Evolutionary conservation across 2,797 vertebrate genomes (phyloP).

Genomic region (Pseudocheirus occidentalis): DNA sequence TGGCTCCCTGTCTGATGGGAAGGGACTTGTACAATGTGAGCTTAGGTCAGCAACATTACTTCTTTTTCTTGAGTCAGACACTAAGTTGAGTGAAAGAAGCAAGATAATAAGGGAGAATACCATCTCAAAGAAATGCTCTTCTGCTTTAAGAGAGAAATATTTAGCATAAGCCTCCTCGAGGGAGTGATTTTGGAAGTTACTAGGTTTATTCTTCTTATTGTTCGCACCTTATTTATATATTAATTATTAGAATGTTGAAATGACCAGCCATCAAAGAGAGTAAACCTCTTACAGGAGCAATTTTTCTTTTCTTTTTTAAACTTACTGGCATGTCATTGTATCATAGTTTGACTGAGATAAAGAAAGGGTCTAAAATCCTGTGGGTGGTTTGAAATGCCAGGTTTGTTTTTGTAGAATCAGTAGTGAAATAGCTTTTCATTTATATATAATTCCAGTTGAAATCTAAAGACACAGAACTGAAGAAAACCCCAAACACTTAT

Average conservation of each 20-base stretch:
- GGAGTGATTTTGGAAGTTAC: constrained; percentile 48
- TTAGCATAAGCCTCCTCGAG: constrained; percentile 54
- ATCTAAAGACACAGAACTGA: constrained; percentile 58
- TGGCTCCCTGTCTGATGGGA: constrained; percentile 55
- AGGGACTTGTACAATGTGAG: constrained; percentile 46
- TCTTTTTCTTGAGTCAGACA: constrained; percentile 48
- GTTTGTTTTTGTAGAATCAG: constrained; percentile 73
- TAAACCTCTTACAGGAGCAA: constrained; percentile 41
- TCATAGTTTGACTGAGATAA: constrained; percentile 71
- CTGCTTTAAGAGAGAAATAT: constrained; percentile 58
- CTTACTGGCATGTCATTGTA: constrained; percentile 59
- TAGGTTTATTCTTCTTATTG: constrained; percentile 60
- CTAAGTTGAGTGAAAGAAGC: constrained; percentile 53
- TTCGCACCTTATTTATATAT: constrained; percentile 61
- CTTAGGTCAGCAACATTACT: not conserved
- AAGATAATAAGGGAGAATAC: constrained; percentile 34
- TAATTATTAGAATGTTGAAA: constrained; percentile 77
- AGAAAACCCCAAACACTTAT: constrained; percentile 42
- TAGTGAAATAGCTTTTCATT: constrained; percentile 56
- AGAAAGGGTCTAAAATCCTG: constrained; percentile 71
- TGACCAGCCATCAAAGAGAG: constrained; percentile 65
- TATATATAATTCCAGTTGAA: constrained; percentile 61
- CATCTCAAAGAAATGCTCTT: constrained; percentile 56
- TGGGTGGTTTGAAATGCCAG: constrained; percentile 68
- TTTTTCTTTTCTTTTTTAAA: constrained; percentile 63